Base-by-base conservation (phyloP, 1,140 invertebrate species). In the Ceratitis capitata region DNA sequence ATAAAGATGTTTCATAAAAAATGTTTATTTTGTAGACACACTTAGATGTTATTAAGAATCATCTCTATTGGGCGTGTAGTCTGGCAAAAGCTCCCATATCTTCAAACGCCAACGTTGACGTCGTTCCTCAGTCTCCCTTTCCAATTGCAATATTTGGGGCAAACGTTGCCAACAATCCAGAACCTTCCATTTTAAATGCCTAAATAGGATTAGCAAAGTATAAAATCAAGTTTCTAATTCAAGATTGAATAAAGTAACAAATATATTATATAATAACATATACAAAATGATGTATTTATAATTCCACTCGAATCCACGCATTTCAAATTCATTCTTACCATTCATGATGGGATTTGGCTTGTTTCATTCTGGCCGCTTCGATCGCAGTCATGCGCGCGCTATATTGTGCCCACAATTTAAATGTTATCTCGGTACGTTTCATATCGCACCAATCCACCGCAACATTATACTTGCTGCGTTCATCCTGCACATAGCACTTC, bases 91-190 rank as follows among this genome's bases (percentile, higher is more conserved):
- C 90, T 95, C 93, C 89, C 93, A 93, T 14, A 95, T 95, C 91
- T 94, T 95, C 88, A 94, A 89, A 45, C 95, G 92, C 95, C 95
- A 95, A 88, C 93, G 93, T 85, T 93, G 91, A 88, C 95, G 94
- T 84, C 94, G 93, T 74, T 93, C 92, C 86, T 95, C 94, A 58
- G 94, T 94, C 85, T 95, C 94, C 87, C 93, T 93, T 90, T 94
- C 94, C 45, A 95, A 88, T 35, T 93, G 92, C 23, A 94, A 92
- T 39, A 95, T 89, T 47, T 93, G 93, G 6, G 94, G 94, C 83
- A 95, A 90, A 2, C 93, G 93, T 85, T 93, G 92, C 95, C 94
- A 95, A 85, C 92, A 93, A 32, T 94, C 94, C 84, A 95, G 92
- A 5, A 93, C 92, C 88, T 94, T 94, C 89, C 94, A 94, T 85